phyloP scores from a whole-genome alignment of 2,888 invertebrate genomes.

The Agriopis marginaria region DNA sequence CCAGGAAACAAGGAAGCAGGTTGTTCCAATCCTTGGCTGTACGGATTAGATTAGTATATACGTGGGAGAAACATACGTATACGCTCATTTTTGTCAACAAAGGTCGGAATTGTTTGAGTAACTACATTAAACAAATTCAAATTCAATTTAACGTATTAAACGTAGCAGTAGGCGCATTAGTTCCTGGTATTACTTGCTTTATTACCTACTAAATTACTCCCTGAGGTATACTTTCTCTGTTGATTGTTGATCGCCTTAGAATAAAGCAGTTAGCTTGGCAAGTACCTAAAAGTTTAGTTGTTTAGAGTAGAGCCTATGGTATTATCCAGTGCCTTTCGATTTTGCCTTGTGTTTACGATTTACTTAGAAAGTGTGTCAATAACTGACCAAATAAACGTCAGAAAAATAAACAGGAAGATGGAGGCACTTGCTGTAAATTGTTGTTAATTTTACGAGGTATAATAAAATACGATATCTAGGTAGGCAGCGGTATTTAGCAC shows the following conservation, averaged over 20 bases:
- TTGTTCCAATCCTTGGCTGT: no score
- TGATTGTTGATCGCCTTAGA: slow-evolving; percentile 22
- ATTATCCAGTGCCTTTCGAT: slow-evolving; percentile 50
- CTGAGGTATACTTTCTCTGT: slow-evolving; percentile 30
- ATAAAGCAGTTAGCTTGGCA: slow-evolving; percentile 3
- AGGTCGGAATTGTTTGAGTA: no score
- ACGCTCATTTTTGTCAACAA: no score
- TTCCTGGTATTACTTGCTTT: slow-evolving; percentile 1
- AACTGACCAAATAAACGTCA: slow-evolving; percentile 35
- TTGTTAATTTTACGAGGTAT: background rate
- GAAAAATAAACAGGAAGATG: slow-evolving; percentile 11
- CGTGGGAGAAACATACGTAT: no score
- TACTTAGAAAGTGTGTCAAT: slow-evolving; percentile 56
- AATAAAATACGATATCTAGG: background rate
- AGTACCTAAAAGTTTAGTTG: background rate
- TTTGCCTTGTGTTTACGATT: slow-evolving; percentile 49
- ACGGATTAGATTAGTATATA: no score
- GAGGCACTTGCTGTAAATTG: background rate
- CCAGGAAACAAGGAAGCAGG: no score
- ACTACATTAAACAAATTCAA: no score
- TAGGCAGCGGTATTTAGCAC: background rate
- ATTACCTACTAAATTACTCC: slow-evolving; percentile 15
- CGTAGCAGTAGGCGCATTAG: background rate
- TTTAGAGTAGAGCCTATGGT: slow-evolving; percentile 3
- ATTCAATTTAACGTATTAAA: no score